Evolutionary conservation across 2,797 vertebrate species (phyloP).

Genomic region (Eulemur mongoz): DNA sequence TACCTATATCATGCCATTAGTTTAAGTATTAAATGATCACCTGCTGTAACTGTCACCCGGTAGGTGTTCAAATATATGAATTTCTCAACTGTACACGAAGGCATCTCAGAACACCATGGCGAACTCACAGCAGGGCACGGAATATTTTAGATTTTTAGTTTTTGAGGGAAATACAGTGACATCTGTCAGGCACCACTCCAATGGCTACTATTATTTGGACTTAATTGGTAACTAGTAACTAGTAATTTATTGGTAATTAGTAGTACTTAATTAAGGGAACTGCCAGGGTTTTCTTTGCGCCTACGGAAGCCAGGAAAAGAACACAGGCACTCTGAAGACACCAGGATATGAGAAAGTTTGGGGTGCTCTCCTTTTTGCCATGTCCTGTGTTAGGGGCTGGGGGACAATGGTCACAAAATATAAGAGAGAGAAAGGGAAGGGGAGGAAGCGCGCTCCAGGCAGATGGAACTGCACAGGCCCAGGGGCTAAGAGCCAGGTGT

Average conservation of each 20-base stretch:
- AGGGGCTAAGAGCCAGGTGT: neutral
- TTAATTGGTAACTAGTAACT: neutral
- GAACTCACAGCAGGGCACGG: rapidly evolving
- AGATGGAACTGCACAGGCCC: neutral
- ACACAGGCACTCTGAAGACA: neutral
- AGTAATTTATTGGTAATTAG: neutral
- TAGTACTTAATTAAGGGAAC: neutral
- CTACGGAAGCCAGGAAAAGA: neutral
- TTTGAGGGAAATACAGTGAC: neutral
- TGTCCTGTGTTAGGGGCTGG: neutral
- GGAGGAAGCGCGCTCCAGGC: neutral
- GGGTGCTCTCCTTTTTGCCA: neutral
- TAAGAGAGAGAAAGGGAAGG: neutral
- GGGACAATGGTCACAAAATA: neutral
- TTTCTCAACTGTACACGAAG: neutral
- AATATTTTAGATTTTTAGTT: neutral
- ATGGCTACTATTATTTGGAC: neutral
- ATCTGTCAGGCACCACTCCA: neutral
- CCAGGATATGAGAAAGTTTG: neutral
- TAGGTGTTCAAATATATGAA: neutral
- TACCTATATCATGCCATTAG: neutral
- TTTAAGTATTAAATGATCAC: neutral
- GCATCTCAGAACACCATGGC: too few species aligned
- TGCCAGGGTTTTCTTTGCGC: neutral
- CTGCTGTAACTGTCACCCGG: neutral